Evolutionary conservation across 2,888 invertebrate genomes (phyloP).

Genomic region (Cephalotes varians): DNA sequence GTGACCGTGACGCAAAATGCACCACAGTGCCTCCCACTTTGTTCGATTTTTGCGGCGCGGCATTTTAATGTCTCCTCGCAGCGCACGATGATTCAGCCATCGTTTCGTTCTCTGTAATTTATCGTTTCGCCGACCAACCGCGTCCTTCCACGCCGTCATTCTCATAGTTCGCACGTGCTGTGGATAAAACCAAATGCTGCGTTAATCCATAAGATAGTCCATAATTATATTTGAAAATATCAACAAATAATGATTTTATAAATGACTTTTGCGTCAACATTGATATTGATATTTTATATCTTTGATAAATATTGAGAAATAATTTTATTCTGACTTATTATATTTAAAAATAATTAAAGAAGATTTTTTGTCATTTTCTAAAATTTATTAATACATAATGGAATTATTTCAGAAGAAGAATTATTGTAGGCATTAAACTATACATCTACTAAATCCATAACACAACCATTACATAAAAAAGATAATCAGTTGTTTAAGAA

Average conservation of each 20-base stretch:
- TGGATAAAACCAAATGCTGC: slow-evolving; percentile 41
- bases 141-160: slow-evolving; percentile 43
- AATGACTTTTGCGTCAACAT: not conserved
- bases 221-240: slow-evolving; percentile 4
- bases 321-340: slow-evolving; percentile 3
- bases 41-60: slow-evolving; percentile 48
- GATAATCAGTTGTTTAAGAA: slow-evolving; percentile 61
- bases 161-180: slow-evolving; percentile 30
- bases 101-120: slow-evolving; percentile 65
- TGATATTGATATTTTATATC: no score
- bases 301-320: not conserved
- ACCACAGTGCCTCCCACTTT: slow-evolving; percentile 34
- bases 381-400: not conserved
- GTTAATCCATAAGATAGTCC: slow-evolving; percentile 22
- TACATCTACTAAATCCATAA: not conserved
- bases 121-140: slow-evolving; percentile 44
- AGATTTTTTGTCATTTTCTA: not conserved
- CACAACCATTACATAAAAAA: not conserved
- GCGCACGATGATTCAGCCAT: slow-evolving; percentile 59
- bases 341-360: not conserved
- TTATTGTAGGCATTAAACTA: not conserved
- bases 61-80: slow-evolving; percentile 36
- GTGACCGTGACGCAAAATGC: slow-evolving; percentile 67
- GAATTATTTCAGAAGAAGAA: not conserved
- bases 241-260: not conserved